These are phyloP conservation scores for Apostichopus japonicus DNA, from an alignment of 35 echinoderm and acorn worm genomes.

Conservation along the genomic window DNA sequence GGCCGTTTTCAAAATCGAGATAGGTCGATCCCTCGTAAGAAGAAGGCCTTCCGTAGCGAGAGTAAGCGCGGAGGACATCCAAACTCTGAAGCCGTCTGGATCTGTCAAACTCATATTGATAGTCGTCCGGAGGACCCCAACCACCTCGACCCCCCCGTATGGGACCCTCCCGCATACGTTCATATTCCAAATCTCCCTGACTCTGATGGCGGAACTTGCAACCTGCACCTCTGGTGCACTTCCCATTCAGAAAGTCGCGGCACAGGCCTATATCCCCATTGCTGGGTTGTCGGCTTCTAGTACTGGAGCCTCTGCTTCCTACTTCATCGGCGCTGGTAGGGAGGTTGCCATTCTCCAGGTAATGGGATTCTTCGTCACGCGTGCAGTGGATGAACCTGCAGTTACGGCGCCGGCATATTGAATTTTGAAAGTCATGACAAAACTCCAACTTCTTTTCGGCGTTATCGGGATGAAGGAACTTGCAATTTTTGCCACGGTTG, in stretches of 20 bases:
- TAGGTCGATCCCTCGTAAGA: conserved; percentile 26
- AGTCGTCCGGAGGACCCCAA: neutral
- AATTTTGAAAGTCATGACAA: conserved; percentile 98
- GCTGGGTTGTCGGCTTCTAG: neutral
- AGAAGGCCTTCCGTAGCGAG: conserved; percentile 20
- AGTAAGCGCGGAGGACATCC: neutral
- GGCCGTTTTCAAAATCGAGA: conserved; percentile 30
- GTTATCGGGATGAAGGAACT: conserved; percentile 88
- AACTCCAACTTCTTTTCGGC: conserved; percentile 72
- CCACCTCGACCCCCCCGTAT: neutral
- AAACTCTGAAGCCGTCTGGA: neutral
- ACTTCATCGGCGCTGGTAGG: conserved; percentile 70
- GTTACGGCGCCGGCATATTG: conserved; percentile 78
- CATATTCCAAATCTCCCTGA: conserved; percentile 44
- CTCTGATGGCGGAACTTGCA: conserved; percentile 70
- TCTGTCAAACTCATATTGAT: conserved; percentile 43
- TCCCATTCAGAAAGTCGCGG: conserved; percentile 66
- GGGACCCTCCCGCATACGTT: conserved; percentile 7
- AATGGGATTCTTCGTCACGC: conserved; percentile 88
- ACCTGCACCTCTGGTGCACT: conserved; percentile 61
- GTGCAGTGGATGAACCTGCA: conserved; percentile 92
- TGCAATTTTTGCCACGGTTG: conserved; percentile 89
- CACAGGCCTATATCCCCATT: conserved; percentile 53
- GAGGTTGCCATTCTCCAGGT: conserved; percentile 80
- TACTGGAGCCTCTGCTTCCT: conserved; percentile 17